Conservation (phyloP, 1,140 invertebrate species). For the Bradynema listronoti region DNA sequence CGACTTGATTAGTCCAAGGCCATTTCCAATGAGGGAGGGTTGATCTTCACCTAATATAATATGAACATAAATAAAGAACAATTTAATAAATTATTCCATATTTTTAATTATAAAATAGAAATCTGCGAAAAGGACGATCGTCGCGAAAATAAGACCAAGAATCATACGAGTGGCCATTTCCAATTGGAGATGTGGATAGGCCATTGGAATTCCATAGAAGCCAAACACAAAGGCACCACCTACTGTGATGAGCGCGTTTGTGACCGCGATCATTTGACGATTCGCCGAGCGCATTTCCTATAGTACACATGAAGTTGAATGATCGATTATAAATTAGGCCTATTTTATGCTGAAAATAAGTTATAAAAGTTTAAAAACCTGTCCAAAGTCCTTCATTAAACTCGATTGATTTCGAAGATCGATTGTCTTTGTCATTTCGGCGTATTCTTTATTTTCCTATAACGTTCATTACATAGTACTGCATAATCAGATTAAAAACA, state of each 20-base stretch:
- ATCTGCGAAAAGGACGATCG: conserved; percentile 62
- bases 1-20: too few relatives aligned
- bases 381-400: conserved; percentile 43
- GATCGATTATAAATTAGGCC: too few relatives aligned
- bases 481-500: not conserved
- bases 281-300: conserved; percentile 59
- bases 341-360: conserved; percentile 10
- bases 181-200: conserved; percentile 47
- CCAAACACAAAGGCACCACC: conserved; percentile 61
- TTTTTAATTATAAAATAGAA: conserved; percentile 60
- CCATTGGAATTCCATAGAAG: conserved; percentile 39
- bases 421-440: conserved; percentile 38
- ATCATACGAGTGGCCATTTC: conserved; percentile 59
- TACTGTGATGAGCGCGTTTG: conserved; percentile 61
- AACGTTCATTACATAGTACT: conserved; percentile 1
- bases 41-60: too few relatives aligned
- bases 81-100: too few relatives aligned
- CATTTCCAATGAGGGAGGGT: too few relatives aligned
- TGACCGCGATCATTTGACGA: conserved; percentile 59
- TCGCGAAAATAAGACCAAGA: conserved; percentile 58
- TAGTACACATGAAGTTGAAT: conserved; percentile 20
- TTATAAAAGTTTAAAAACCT: conserved; percentile 19
- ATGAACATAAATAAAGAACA: too few relatives aligned
- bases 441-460: conserved; percentile 43
- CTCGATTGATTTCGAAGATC: conserved; percentile 33